Conservation (phyloP, 2,113 vertebrate genomes). For the Aphelocoma coerulescens region DNA sequence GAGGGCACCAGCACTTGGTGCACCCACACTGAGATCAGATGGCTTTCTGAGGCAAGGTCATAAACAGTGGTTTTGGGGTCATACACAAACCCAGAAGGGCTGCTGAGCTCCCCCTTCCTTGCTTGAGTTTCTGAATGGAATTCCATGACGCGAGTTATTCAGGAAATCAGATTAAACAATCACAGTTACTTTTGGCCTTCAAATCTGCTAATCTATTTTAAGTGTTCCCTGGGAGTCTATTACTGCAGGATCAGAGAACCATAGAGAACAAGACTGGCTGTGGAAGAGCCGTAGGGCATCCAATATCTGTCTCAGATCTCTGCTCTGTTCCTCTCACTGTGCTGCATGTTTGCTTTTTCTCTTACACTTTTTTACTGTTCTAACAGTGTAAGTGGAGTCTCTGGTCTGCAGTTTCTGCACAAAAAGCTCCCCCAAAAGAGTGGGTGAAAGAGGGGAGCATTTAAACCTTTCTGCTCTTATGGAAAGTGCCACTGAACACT, state of each 20-base stretch:
- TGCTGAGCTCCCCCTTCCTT: neutral
- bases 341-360: neutral
- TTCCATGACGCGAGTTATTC: neutral
- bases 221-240: neutral
- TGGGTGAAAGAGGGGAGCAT: neutral
- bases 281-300: neutral
- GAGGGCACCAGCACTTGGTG: neutral
- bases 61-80: neutral
- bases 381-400: neutral
- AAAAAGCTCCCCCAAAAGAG: neutral
- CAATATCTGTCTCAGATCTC: neutral
- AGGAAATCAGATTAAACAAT: neutral
- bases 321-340: neutral
- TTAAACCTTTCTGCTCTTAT: neutral
- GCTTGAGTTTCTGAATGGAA: neutral
- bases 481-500: neutral
- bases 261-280: neutral
- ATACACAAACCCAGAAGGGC: neutral
- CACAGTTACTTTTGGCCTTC: neutral
- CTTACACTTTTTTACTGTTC: neutral
- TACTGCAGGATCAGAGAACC: constrained; percentile 9
- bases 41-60: neutral
- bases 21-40: neutral
- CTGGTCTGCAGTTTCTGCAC: neutral
- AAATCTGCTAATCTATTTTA: constrained; percentile 23